Base-by-base conservation (phyloP, 2,888 invertebrate species). In the Temnothorax rugatulus region DNA sequence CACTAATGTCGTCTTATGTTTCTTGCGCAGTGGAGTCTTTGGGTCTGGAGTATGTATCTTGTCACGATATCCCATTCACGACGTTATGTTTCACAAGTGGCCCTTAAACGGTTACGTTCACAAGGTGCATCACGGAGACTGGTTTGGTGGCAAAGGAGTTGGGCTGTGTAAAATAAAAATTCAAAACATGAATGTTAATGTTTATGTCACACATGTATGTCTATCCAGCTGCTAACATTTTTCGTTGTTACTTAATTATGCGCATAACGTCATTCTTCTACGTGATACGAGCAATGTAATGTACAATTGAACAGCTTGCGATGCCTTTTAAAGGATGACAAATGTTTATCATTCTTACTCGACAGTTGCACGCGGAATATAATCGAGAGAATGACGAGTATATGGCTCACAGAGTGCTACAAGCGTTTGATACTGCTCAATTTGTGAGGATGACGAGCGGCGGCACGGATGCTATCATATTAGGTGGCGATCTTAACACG, bases 111-210 rank as follows among this genome's bases (percentile, higher is more conserved):
- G 99, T 4, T 99, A 99, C 94, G 97, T 99, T 64, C 98, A 99
- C 95, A 98, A 98, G 95, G 95, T 99, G 86, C 98, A 98, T 88
- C 99, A 99, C 94, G 99, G 99, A 0, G 99, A 99, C 95, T 99
- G 99, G 99, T 99, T 99, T 95, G 99, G 99, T 57, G 99, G 99
- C 5, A 99, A 99, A 96, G 99, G 98, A 15, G 97, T 99, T 59
- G 98, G 98, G 2, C 95, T 99, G 34, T 98, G 98, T 93, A 96
- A 96, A 91, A 96, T 98, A 61, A 96, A 96, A 90, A 95, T 97
- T 84, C 95, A 96, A 44, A 96, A 97, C 84, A 95, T 97, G 88
- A 95, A 95, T 74, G 95, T 99, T 76, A 97, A 99, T 95, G 95
- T 99, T 83, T 99, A 99, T 95, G 97, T 98, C 90, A 98, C 99